Evolutionary conservation across 2,113 vertebrate species (phyloP), one percentile per base, ranked within the genome.

Genomic region (Trochalopteron elliotii): DNA sequence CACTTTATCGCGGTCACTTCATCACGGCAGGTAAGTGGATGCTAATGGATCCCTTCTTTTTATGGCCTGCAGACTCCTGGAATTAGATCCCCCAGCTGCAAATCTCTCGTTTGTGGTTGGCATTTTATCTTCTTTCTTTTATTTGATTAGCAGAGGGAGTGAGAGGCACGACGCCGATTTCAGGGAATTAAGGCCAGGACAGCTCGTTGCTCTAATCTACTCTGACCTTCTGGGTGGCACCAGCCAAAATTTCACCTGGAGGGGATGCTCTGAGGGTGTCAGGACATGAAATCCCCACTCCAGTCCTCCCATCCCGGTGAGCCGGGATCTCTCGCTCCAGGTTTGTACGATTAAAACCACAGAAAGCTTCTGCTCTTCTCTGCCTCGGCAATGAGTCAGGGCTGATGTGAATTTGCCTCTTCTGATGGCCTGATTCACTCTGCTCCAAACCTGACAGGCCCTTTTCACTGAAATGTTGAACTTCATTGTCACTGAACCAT

Each of bases 1-100:
- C 95, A 92, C 94, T 97, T 95, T 96, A 96, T 96, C 94, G 87
- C 15, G 96, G 96, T 97, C 96, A 97, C 95, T 97, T 96, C 96
- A 96, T 97, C 95, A 95, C 45, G 89, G 95, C 95, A 96, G 96
- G 95, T 96, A 95, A 97, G 96, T 96, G 96, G 96, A 96, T 97
- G 96, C 95, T 96, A 97, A 97, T 97, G 96, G 96, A 97, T 97
- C 95, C 96, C 93, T 93, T 65, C 82, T 83, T 77, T 93, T 96
- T 95, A 94, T 79, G 96, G 94, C 95, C 94, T 87, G 76, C 60
- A 95, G 95, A 94, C 95, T 97, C 93, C 91, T 95, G 94, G 95
- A 97, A 97, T 97, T 94, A 97, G 96, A 97, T 94, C 93, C 89
- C 81, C 80, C 94, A 89, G 91, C 95, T 95, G 93, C 95, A 97